Conservation (phyloP, 2,113 vertebrate species). For the Carassius carassius region DNA sequence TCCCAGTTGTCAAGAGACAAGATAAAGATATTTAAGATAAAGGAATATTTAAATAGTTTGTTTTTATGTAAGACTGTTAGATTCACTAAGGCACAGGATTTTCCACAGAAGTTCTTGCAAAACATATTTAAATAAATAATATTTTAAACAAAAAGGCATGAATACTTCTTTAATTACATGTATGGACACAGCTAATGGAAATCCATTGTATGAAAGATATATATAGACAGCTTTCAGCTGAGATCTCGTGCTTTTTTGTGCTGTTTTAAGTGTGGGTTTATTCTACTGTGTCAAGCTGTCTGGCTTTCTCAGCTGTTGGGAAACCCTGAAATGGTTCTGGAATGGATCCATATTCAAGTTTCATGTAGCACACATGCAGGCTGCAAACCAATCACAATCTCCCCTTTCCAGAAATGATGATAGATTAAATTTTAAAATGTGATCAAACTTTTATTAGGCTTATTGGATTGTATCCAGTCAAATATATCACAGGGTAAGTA, state of each 20-base stretch:
- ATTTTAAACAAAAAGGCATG: not conserved
- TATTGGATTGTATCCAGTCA: not conserved
- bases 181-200: constrained; percentile 30
- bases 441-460: not conserved
- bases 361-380: not conserved
- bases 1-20: not conserved
- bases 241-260: constrained; percentile 71
- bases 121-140: not conserved
- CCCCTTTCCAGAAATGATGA: not conserved
- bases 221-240: constrained; percentile 69
- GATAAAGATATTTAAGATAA: not conserved
- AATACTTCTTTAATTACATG: constrained; percentile 30
- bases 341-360: constrained; percentile 57
- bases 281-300: constrained; percentile 77
- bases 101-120: not conserved
- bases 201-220: constrained; percentile 42
- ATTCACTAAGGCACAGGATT: not conserved
- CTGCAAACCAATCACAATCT: not conserved
- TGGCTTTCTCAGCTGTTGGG: constrained; percentile 57
- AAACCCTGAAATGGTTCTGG: constrained; percentile 72
- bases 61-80: not conserved
- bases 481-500: not conserved
- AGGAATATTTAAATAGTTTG: not conserved
- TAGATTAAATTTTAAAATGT: not conserved
- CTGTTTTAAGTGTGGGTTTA: constrained; percentile 74